Evolutionary conservation across 2,113 vertebrate species (phyloP).

Genomic region (Perca flavescens): DNA sequence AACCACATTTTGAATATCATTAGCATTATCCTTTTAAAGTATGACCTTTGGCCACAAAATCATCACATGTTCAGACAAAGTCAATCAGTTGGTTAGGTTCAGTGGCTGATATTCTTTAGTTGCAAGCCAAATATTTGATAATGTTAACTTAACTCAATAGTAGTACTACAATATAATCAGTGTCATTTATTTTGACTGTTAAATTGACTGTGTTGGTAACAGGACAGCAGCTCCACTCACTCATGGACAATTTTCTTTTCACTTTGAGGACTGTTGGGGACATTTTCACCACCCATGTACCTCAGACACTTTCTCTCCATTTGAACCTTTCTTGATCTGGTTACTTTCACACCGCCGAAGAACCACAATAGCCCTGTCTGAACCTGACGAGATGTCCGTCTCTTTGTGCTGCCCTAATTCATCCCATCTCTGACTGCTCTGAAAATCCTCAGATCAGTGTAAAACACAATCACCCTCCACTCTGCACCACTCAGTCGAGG

Average conservation of each 20-base stretch:
- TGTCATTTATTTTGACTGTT: background rate
- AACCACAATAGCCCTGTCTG: constrained; percentile 19
- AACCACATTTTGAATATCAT: background rate
- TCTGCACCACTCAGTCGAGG: constrained; percentile 53
- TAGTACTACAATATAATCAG: background rate
- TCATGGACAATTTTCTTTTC: constrained; percentile 15
- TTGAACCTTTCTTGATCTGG: constrained; percentile 41
- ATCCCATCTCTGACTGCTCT: constrained; percentile 56
- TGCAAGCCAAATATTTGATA: background rate
- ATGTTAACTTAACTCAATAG: background rate
- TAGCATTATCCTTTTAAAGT: background rate
- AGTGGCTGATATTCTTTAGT: background rate
- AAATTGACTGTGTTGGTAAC: constrained; percentile 8
- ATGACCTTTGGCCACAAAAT: background rate
- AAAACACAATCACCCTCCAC: constrained; percentile 73
- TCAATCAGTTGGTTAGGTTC: background rate
- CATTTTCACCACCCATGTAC: constrained; percentile 26
- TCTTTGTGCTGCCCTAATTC: constrained; percentile 62
- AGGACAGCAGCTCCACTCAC: constrained; percentile 20
- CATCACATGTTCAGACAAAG: background rate
- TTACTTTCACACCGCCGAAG: constrained; percentile 37
- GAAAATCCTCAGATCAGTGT: constrained; percentile 76
- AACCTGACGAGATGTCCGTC: constrained; percentile 62
- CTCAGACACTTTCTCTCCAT: constrained; percentile 23
- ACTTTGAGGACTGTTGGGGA: constrained; percentile 32